A percentile compares a stretch with the other conserved stretches of the same genome.
Evolutionary conservation across 2,113 vertebrate species (phyloP).

Genomic region (Eidolon helvum): DNA sequence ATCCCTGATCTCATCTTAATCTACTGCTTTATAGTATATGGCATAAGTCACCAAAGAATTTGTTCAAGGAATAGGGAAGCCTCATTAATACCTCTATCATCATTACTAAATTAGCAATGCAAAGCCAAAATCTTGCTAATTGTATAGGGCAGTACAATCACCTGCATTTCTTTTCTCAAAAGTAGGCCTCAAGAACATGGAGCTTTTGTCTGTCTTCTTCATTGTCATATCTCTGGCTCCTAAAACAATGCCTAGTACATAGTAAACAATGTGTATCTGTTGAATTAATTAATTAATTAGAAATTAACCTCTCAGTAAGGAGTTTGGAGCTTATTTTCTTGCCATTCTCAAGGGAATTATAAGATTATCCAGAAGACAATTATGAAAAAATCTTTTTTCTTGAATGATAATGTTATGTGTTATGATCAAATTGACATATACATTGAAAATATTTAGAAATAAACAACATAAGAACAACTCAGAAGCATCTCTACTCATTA

Average conservation of each 20-base stretch:
- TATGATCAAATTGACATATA: background rate
- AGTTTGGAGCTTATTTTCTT: background rate
- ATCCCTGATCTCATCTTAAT: constrained; percentile 3
- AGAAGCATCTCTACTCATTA: background rate
- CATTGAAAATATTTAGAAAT: constrained; percentile 29
- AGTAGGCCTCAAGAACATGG: background rate
- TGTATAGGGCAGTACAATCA: background rate
- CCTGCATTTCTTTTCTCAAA: background rate
- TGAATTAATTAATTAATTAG: background rate
- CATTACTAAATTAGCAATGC: background rate
- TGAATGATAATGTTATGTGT: background rate
- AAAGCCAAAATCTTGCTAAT: background rate
- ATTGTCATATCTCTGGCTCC: background rate
- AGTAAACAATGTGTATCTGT: background rate
- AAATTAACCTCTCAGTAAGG: background rate
- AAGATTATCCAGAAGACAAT: background rate
- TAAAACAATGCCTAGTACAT: background rate
- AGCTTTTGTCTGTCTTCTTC: background rate
- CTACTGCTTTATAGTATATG: background rate
- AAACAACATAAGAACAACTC: background rate
- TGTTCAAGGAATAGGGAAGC: background rate
- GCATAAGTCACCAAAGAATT: background rate
- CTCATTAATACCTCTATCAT: background rate
- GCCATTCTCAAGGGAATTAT: background rate
- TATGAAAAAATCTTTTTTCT: background rate